A percentile compares a stretch with the other conserved stretches of the same genome.
Evolutionary conservation across 2,888 invertebrate genomes (phyloP).

Genomic region (Spodoptera picta): DNA sequence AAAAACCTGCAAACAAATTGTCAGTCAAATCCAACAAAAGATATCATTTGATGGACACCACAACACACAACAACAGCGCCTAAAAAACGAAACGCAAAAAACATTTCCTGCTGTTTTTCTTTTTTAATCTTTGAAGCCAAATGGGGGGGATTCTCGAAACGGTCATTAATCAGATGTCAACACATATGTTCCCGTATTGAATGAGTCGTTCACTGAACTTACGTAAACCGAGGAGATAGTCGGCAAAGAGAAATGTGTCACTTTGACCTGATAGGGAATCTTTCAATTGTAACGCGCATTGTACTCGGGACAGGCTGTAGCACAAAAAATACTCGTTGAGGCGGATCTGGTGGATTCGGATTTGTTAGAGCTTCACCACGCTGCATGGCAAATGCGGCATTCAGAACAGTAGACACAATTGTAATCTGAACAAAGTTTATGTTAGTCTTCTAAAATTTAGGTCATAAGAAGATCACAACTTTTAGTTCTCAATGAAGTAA

Average conservation of each 20-base stretch:
- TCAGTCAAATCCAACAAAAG: conserved; percentile 34
- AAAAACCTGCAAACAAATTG: conserved; percentile 32
- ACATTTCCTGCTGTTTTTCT: conserved; percentile 59
- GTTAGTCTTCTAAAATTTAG: no score
- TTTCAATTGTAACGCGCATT: conserved; percentile 54
- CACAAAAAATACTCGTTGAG: conserved; percentile 23
- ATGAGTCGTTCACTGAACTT: conserved; percentile 64
- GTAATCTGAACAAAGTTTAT: no score
- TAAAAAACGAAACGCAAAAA: conserved; percentile 41
- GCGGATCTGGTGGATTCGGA: conserved; percentile 7
- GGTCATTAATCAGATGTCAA: conserved; percentile 78
- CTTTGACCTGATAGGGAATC: conserved; percentile 63
- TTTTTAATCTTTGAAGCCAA: conserved; percentile 62
- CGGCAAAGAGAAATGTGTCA: conserved; percentile 63
- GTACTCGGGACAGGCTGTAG: conserved; percentile 15
- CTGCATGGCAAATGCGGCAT: no score
- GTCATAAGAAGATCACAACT: no score
- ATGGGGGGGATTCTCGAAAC: conserved; percentile 57
- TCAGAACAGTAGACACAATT: no score
- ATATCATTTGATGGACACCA: conserved; percentile 35
- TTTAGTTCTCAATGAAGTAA: no score
- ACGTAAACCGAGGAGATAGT: conserved; percentile 66
- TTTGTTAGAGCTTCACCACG: conserved; percentile 14
- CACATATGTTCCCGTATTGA: conserved; percentile 68
- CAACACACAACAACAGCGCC: conserved; percentile 27